A percentile compares a stretch with the other conserved stretches of the same genome.
Conservation (phyloP, 2,888 invertebrate species). For the Lapara coniferarum region DNA sequence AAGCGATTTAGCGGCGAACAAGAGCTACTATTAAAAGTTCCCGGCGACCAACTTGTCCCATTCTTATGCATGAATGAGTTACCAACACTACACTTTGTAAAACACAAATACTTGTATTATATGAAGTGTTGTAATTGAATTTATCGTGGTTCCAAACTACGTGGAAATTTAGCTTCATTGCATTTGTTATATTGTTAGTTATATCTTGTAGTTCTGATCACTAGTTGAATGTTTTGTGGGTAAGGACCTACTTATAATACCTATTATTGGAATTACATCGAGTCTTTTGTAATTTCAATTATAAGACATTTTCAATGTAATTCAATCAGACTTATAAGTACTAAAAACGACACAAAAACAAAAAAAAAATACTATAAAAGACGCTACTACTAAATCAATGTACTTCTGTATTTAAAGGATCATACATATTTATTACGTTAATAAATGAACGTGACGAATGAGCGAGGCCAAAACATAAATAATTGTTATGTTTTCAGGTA, state of each 20-base stretch:
- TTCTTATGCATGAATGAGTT: conserved; percentile 63
- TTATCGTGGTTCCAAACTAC: conserved; percentile 3
- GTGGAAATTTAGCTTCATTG: neutral
- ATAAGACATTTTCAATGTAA: no score
- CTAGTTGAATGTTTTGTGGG: neutral
- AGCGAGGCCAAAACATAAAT: conserved; percentile 27
- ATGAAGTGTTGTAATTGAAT: neutral
- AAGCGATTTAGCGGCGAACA: conserved; percentile 49
- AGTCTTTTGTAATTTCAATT: no score
- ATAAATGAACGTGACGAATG: conserved; percentile 23
- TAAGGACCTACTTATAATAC: no score
- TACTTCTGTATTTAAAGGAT: neutral
- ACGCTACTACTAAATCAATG: neutral
- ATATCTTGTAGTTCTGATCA: neutral
- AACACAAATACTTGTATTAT: conserved; percentile 10
- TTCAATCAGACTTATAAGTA: no score
- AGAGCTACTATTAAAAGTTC: conserved; percentile 58
- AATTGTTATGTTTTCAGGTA: conserved; percentile 30
- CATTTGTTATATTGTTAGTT: neutral
- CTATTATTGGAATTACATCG: no score
- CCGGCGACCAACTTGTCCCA: conserved; percentile 41
- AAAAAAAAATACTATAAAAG: no score
- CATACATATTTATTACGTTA: conserved; percentile 29
- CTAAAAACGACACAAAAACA: no score
- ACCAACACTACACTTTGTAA: conserved; percentile 21